Conservation (phyloP, 2,888 invertebrate species). For the Catocala sponsa region DNA sequence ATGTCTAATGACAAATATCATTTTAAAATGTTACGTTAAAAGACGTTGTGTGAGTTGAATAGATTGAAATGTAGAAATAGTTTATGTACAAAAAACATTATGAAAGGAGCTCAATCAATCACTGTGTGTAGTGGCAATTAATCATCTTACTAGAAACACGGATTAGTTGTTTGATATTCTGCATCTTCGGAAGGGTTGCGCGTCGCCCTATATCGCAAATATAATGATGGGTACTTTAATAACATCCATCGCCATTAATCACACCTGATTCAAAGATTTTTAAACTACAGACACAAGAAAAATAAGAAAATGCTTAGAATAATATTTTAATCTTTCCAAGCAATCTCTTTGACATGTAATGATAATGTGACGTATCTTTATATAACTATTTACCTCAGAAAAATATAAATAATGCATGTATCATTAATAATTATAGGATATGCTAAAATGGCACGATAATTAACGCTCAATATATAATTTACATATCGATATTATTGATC, state of each 20-base stretch:
- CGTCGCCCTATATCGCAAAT: slow-evolving; percentile 44
- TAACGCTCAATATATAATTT: slow-evolving; percentile 53
- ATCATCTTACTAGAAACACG: slow-evolving; percentile 73
- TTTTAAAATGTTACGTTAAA: slow-evolving; percentile 75
- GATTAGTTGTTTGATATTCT: slow-evolving; percentile 62
- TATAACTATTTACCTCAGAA: slow-evolving; percentile 7
- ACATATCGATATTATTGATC: slow-evolving; percentile 59
- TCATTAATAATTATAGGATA: background rate
- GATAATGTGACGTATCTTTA: background rate
- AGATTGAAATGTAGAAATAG: slow-evolving; percentile 60
- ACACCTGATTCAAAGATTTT: slow-evolving; percentile 38
- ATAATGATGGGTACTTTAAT: slow-evolving; percentile 48
- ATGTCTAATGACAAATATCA: slow-evolving; percentile 75
- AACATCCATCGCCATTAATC: slow-evolving; percentile 58
- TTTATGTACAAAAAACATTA: slow-evolving; percentile 53
- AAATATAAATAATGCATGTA: slow-evolving; percentile 12
- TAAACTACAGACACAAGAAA: background rate
- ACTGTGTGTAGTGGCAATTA: slow-evolving; percentile 73
- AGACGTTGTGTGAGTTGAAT: slow-evolving; percentile 65
- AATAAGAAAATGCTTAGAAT: background rate
- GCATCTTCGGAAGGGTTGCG: slow-evolving; percentile 66
- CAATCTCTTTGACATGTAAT: too few species aligned
- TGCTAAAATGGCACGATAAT: slow-evolving; percentile 13
- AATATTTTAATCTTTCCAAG: too few species aligned
- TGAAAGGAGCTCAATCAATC: slow-evolving; percentile 78